These are phyloP conservation scores for Xiphophorus couchianus DNA, from an alignment of 2,113 vertebrate genomes.

Conservation along the genomic window DNA sequence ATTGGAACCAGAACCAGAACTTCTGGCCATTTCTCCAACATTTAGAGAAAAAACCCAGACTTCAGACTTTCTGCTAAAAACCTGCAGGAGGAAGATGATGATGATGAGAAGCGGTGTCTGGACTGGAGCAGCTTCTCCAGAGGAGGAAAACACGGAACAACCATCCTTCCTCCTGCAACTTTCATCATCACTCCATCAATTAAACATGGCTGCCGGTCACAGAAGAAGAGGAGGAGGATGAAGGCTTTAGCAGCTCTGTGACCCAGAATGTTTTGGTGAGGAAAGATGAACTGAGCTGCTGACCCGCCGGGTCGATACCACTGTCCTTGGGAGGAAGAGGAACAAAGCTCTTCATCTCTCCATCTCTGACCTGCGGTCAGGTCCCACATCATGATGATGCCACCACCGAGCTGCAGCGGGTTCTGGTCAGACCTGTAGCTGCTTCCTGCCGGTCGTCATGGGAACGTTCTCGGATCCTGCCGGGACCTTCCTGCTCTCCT, in stretches of 20 bases:
- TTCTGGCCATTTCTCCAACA: too few species aligned
- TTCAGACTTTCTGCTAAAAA: too few species aligned
- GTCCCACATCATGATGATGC: too few species aligned
- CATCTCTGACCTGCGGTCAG: too few species aligned
- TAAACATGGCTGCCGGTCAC: conserved; percentile 60
- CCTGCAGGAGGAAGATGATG: too few species aligned
- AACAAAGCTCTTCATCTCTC: not conserved
- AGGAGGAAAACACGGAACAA: conserved; percentile 62
- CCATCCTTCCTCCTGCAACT: conserved; percentile 73
- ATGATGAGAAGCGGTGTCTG: not conserved
- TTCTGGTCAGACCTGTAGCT: too few species aligned
- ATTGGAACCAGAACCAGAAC: too few species aligned
- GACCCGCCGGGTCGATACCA: conserved; percentile 50
- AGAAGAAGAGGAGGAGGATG: conserved; percentile 22
- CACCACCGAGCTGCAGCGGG: not conserved
- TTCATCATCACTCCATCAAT: conserved; percentile 73
- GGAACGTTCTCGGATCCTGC: too few species aligned
- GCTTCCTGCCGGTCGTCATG: not conserved
- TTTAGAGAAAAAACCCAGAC: too few species aligned
- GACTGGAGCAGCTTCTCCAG: conserved; percentile 12
- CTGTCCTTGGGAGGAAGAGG: conserved; percentile 49
- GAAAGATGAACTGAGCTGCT: conserved; percentile 51
- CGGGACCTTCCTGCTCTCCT: conserved; percentile 46
- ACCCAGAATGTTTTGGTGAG: conserved; percentile 59
- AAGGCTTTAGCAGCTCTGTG: conserved; percentile 53